Conservation (phyloP, 2,888 invertebrate species). For the Cheilosia impressa region DNA sequence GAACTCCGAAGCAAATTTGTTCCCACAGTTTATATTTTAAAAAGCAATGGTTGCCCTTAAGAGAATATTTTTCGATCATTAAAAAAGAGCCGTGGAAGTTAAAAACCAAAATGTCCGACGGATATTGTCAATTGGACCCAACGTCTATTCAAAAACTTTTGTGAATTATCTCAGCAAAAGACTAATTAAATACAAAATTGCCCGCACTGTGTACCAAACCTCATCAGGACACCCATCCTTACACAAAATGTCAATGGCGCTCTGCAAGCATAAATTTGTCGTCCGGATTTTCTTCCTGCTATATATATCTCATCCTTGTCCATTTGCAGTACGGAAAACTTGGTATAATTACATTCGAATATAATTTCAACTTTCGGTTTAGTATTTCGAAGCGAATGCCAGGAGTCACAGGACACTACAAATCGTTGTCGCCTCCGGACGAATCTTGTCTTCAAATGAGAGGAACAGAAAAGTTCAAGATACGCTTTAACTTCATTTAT, state of each 20-base stretch:
- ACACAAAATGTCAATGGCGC: slow-evolving; percentile 24
- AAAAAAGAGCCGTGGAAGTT: background rate
- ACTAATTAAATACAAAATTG: slow-evolving; percentile 39
- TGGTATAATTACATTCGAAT: slow-evolving; percentile 43
- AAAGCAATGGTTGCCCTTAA: background rate
- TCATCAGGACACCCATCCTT: background rate
- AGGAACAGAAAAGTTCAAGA: background rate
- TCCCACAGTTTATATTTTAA: no score
- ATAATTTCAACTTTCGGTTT: slow-evolving; percentile 27
- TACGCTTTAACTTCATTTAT: background rate
- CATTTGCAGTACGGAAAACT: background rate
- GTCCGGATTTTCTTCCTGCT: background rate
- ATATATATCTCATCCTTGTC: background rate
- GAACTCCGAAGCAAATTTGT: no score
- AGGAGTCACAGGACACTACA: slow-evolving; percentile 14
- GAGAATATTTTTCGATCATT: background rate
- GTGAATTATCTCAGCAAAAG: background rate
- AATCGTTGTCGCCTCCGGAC: background rate
- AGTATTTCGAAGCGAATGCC: no score
- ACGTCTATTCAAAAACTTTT: background rate
- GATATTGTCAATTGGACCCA: background rate
- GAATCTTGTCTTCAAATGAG: no score
- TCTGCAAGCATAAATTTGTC: slow-evolving; percentile 40
- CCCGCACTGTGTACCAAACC: slow-evolving; percentile 21
- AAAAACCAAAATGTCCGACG: background rate